phyloP scores from a whole-genome alignment of 64 coral and sea anemone genomes.

The Orbicella faveolata region DNA sequence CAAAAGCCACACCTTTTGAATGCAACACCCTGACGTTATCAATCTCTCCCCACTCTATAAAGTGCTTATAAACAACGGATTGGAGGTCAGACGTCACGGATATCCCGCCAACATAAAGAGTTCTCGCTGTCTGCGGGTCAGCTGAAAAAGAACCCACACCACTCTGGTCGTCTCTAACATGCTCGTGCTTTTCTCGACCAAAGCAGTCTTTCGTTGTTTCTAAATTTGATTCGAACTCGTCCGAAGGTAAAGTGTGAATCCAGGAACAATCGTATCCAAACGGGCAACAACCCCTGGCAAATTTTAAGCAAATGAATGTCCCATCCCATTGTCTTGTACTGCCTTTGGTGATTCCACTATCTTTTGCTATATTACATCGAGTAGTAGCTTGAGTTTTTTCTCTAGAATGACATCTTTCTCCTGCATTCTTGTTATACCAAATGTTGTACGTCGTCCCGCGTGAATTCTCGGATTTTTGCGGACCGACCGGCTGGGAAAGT shows the following conservation, averaged over 20 bases:
- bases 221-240: constrained; percentile 48
- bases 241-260: constrained; percentile 61
- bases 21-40: constrained; percentile 74
- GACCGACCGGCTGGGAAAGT: constrained; percentile 70
- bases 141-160: constrained; percentile 78
- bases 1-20: constrained; percentile 79
- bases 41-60: constrained; percentile 86
- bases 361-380: constrained; percentile 69
- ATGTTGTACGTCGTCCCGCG: constrained; percentile 71
- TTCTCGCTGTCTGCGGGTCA: constrained; percentile 75
- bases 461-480: constrained; percentile 53
- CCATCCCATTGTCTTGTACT: constrained; percentile 46
- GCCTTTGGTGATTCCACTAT: constrained; percentile 76
- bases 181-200: constrained; percentile 73
- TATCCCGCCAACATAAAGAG: constrained; percentile 81
- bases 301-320: constrained; percentile 77
- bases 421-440: constrained; percentile 90
- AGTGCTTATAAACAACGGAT: constrained; percentile 71
- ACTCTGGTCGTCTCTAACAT: constrained; percentile 88
- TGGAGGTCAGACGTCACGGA: constrained; percentile 32
- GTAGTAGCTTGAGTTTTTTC: constrained; percentile 50
- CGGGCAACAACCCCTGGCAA: constrained; percentile 89
- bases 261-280: constrained; percentile 83
- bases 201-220: constrained; percentile 83
- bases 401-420: constrained; percentile 59